Percentiles rank a stretch among this genome's conserved stretches.
Conservation (phyloP, 2,797 vertebrate genomes). For the Sternotherus odoratus region DNA sequence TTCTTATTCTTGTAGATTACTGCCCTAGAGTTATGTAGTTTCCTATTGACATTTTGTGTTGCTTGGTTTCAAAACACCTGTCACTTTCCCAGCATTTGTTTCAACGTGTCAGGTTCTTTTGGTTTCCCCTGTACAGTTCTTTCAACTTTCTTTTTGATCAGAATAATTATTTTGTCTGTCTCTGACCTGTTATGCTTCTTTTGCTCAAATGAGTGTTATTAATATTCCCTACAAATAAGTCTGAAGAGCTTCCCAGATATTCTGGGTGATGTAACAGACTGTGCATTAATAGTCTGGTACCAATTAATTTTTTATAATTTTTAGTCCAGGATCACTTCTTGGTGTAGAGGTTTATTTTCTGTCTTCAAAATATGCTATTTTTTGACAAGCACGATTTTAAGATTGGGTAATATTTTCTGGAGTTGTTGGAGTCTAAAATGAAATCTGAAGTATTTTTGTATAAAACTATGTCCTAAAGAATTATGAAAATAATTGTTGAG, state of each 20-base stretch:
- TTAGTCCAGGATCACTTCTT: background rate
- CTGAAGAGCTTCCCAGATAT: background rate
- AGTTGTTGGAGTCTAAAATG: background rate
- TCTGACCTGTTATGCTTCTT: background rate
- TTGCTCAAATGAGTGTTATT: constrained; percentile 27
- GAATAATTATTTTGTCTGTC: constrained; percentile 20
- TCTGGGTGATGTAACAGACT: background rate
- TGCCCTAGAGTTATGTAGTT: constrained; percentile 34
- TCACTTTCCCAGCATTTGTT: background rate
- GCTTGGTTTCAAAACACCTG: constrained; percentile 44
- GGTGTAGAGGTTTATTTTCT: background rate
- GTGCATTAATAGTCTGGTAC: background rate
- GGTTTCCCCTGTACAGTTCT: background rate
- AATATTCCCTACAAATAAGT: constrained; percentile 39
- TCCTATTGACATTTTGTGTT: background rate
- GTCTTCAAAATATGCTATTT: background rate
- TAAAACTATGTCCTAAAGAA: background rate
- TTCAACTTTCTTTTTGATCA: background rate
- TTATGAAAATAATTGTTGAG: background rate
- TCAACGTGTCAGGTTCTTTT: background rate
- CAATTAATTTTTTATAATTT: constrained; percentile 23
- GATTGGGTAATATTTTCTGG: background rate
- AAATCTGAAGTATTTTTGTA: background rate
- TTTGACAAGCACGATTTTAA: background rate
- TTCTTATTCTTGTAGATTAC: constrained; percentile 7